These are phyloP conservation scores for Drosophila trapezifrons DNA, from an alignment of 1,140 invertebrate species.

Conservation along the genomic window DNA sequence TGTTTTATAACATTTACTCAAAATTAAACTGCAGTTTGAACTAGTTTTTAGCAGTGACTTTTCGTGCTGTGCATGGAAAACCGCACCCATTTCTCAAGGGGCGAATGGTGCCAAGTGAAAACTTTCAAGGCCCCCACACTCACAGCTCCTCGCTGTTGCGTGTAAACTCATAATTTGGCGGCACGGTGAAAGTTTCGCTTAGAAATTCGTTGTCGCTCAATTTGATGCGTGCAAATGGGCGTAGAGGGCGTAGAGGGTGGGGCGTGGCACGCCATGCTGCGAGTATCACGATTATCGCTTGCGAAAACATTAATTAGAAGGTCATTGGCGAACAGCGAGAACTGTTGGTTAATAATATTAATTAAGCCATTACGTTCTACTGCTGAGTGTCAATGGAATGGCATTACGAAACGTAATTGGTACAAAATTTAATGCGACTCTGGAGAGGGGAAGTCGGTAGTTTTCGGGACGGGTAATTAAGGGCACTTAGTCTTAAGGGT, in stretches of 20 bases:
- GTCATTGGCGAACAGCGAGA: conserved; percentile 49
- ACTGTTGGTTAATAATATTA: conserved; percentile 68
- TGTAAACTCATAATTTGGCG: conserved; percentile 66
- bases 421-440: conserved; percentile 29
- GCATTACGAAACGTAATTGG: conserved; percentile 34
- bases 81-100: conserved; percentile 42
- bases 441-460: background rate
- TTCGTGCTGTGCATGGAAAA: conserved; percentile 5
- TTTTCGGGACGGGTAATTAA: conserved; percentile 6
- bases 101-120: conserved; percentile 35
- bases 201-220: conserved; percentile 61
- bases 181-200: conserved; percentile 57
- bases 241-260: conserved; percentile 4
- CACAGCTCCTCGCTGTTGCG: conserved; percentile 43
- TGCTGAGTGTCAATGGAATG: conserved; percentile 31
- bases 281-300: conserved; percentile 43
- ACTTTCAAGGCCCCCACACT: conserved; percentile 51
- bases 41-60: background rate
- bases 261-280: conserved; percentile 33
- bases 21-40: background rate
- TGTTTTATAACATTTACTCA: background rate
- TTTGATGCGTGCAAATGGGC: conserved; percentile 55
- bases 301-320: conserved; percentile 66
- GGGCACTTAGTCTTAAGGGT: conserved; percentile 4
- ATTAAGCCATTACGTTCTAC: conserved; percentile 60